phyloP scores from a whole-genome alignment of 1,140 invertebrate genomes.

The Pseudomyrmex dendroicus region DNA sequence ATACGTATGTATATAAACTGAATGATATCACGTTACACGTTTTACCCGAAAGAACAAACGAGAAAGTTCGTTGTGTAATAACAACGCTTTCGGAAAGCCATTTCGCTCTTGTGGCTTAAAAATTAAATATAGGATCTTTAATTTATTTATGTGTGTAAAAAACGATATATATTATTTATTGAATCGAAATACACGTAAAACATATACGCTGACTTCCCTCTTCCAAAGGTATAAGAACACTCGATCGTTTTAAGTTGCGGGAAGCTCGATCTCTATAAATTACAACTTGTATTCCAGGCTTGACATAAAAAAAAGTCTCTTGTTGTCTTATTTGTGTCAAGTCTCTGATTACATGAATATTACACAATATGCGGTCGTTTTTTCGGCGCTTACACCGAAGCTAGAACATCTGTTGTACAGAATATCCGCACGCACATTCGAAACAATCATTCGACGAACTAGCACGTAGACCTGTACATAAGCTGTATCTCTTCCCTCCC shows the following conservation, averaged over 20 bases:
- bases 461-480: slow-evolving; percentile 67
- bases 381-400: slow-evolving; percentile 46
- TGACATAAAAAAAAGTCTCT: slow-evolving; percentile 28
- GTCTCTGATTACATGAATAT: slow-evolving; percentile 25
- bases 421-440: slow-evolving; percentile 53
- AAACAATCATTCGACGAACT: slow-evolving; percentile 66
- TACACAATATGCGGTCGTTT: slow-evolving; percentile 54
- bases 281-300: slow-evolving; percentile 27
- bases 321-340: slow-evolving; percentile 32
- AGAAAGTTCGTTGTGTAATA: background rate
- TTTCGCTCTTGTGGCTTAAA: background rate
- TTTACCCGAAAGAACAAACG: background rate
- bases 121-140: slow-evolving; percentile 17
- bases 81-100: background rate
- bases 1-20: slow-evolving; percentile 68
- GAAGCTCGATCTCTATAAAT: too few species aligned
- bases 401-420: slow-evolving; percentile 57
- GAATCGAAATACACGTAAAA: too few species aligned
- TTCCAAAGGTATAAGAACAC: too few species aligned
- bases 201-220: too few species aligned
- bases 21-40: background rate
- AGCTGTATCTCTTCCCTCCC: slow-evolving; percentile 15
- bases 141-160: background rate
- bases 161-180: too few species aligned
- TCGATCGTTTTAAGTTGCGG: too few species aligned